Evolutionary conservation across 2,113 vertebrate species (phyloP).

Genomic region (Gallinago paraguaiae): DNA sequence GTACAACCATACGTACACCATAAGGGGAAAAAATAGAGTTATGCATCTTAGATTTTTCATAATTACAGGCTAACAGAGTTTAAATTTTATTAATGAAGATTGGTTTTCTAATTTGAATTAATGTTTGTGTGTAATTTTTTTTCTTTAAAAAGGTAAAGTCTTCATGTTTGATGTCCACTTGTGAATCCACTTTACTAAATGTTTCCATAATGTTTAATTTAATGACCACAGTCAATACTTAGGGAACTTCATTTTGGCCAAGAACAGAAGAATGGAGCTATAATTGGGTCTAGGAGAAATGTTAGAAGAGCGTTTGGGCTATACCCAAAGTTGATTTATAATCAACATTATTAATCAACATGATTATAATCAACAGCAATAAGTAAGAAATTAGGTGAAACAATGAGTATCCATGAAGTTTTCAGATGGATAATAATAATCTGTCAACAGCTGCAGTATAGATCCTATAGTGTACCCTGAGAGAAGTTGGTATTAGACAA

Average conservation of each 20-base stretch:
- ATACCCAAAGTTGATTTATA: background rate
- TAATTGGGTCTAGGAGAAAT: background rate
- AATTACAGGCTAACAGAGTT: background rate
- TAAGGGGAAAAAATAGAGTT: rapidly evolving
- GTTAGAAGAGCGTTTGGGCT: background rate
- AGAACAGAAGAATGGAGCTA: background rate
- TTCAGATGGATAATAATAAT: background rate
- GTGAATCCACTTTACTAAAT: background rate
- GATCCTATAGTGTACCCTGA: background rate
- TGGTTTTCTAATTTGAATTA: background rate
- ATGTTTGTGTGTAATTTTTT: background rate
- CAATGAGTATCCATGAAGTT: background rate
- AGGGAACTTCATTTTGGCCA: background rate
- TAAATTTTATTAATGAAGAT: background rate
- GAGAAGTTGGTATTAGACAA: background rate
- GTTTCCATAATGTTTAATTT: background rate
- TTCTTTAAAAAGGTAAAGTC: background rate
- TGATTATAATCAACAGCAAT: background rate
- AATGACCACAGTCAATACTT: background rate
- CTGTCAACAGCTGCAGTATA: background rate
- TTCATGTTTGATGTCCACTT: background rate
- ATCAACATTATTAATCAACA: too few relatives aligned
- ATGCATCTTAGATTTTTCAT: background rate
- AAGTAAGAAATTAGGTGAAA: background rate
- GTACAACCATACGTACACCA: background rate